These are phyloP conservation scores for Apis dorsata DNA, from an alignment of 1,140 invertebrate genomes.

Conservation along the genomic window DNA sequence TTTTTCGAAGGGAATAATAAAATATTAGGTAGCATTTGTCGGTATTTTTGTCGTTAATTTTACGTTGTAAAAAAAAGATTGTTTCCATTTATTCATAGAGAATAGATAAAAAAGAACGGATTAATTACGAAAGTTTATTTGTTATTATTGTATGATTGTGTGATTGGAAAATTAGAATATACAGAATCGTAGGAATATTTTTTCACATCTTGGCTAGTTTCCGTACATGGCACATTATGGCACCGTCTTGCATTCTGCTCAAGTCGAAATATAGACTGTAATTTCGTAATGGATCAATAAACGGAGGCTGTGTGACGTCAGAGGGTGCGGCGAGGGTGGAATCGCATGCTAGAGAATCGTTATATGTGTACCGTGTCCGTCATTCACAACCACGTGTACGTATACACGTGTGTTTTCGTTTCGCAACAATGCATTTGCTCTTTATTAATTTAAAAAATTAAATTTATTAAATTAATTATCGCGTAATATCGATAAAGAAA, in stretches of 20 bases:
- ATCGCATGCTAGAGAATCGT: constrained; percentile 43
- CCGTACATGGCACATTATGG: constrained; percentile 32
- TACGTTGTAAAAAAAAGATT: too few relatives aligned
- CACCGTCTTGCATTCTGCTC: constrained; percentile 38
- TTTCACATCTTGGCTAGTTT: constrained; percentile 8
- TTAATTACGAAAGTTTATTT: not conserved
- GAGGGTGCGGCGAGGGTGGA: constrained; percentile 69
- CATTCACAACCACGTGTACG: constrained; percentile 62
- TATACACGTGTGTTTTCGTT: constrained; percentile 49
- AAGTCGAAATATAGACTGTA: constrained; percentile 65
- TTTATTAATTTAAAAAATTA: not conserved
- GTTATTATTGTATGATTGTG: not conserved
- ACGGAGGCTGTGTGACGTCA: constrained; percentile 73
- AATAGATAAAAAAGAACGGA: not conserved
- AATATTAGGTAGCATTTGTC: not conserved
- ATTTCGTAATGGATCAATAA: constrained; percentile 75
- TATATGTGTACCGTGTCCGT: constrained; percentile 40
- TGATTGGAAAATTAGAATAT: not conserved
- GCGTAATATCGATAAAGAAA: not conserved
- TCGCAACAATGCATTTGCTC: not conserved
- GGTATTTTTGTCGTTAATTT: not conserved
- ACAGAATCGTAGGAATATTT: not conserved
- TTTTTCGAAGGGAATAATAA: not conserved
- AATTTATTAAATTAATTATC: not conserved
- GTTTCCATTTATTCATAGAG: not conserved